phyloP scores from a whole-genome alignment of 2,113 vertebrate species.

The Pogonocichla stellata region DNA sequence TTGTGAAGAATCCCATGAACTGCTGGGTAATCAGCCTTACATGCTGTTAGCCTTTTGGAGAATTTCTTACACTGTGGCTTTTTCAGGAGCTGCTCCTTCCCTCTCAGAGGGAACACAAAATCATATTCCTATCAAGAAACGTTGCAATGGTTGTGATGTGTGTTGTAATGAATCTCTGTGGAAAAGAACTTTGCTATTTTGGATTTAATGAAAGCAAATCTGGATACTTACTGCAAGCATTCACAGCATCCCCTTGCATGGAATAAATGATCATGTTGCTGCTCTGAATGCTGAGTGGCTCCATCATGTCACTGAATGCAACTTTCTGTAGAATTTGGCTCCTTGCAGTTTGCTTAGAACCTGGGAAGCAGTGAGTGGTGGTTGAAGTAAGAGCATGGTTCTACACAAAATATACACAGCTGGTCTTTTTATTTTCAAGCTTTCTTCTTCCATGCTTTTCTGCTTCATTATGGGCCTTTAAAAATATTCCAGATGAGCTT shows the following conservation, averaged over 20 bases:
- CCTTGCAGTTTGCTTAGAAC: neutral
- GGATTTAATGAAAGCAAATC: neutral
- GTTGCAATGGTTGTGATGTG: neutral
- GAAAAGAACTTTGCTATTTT: neutral
- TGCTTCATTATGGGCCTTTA: neutral
- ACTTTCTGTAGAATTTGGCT: neutral
- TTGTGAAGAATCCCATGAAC: neutral
- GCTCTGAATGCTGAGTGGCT: neutral
- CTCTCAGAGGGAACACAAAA: neutral
- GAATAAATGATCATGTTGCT: neutral
- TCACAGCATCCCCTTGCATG: neutral
- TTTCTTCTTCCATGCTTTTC: neutral
- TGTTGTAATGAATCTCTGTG: neutral
- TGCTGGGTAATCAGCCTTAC: neutral
- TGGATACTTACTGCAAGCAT: neutral
- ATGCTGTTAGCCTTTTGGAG: neutral
- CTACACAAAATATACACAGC: neutral
- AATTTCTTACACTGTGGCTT: neutral
- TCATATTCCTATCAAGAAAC: neutral
- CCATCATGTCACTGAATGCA: neutral
- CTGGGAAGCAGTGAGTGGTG: neutral
- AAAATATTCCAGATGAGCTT: neutral
- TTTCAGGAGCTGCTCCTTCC: neutral
- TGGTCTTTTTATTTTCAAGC: neutral
- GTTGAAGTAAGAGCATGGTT: neutral